A percentile compares a stretch with the other conserved stretches of the same genome.
phyloP scores from a whole-genome alignment of 2,888 invertebrate genomes.

The Eristalinus sepulchralis region DNA sequence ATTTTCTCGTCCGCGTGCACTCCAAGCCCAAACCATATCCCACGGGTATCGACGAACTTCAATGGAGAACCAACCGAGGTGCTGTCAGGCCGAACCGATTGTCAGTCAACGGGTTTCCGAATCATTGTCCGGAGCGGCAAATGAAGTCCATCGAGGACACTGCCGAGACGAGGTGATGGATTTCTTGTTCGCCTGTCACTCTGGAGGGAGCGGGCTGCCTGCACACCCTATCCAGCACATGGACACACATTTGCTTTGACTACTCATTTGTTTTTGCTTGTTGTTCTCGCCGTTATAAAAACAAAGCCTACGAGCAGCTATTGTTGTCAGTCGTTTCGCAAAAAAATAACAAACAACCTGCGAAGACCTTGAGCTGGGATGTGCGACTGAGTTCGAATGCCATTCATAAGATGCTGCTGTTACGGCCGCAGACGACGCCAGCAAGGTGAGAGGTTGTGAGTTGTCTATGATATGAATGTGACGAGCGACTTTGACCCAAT shows the following conservation, averaged over 20 bases:
- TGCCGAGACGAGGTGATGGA: slow-evolving; percentile 55
- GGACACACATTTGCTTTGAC: background rate
- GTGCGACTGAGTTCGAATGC: slow-evolving; percentile 14
- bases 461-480: background rate
- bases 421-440: background rate
- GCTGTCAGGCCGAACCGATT: slow-evolving; percentile 48
- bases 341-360: background rate
- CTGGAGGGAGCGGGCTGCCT: background rate
- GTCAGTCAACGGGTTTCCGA: slow-evolving; percentile 50
- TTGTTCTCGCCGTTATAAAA: slow-evolving; percentile 3
- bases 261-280: background rate
- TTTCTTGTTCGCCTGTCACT: slow-evolving; percentile 63
- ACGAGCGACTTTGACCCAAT: slow-evolving; percentile 18
- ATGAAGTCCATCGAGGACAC: slow-evolving; percentile 64
- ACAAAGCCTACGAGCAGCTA: background rate
- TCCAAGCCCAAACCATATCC: slow-evolving; percentile 6
- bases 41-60: slow-evolving; percentile 38
- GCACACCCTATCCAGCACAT: slow-evolving; percentile 6
- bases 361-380: slow-evolving; percentile 31
- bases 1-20: slow-evolving; percentile 1
- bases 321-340: slow-evolving; percentile 13
- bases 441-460: background rate
- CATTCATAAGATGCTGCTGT: slow-evolving; percentile 33
- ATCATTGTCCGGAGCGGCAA: slow-evolving; percentile 49
- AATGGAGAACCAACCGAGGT: slow-evolving; percentile 35